Percentiles rank a stretch among this genome's conserved stretches.
Conservation (phyloP, 2,797 vertebrate genomes). For the Eidolon dupreanum region DNA sequence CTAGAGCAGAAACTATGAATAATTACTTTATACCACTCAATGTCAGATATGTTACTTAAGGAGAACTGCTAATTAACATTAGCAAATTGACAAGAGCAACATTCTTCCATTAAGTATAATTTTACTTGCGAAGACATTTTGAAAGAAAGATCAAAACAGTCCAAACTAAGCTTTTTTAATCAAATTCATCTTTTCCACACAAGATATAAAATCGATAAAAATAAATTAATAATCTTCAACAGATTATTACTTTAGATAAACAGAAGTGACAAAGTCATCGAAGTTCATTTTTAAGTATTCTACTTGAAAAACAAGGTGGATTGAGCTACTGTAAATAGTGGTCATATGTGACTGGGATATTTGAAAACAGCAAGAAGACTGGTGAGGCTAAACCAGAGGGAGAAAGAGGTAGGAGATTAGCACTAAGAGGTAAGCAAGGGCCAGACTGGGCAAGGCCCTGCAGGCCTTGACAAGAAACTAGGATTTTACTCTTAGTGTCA, state of each 20-base stretch:
- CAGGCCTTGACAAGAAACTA: neutral
- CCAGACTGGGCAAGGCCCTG: neutral
- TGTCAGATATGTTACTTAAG: neutral
- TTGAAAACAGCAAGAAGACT: neutral
- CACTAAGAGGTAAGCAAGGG: neutral
- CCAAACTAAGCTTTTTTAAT: neutral
- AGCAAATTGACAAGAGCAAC: neutral
- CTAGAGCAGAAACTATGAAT: neutral
- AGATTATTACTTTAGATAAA: neutral
- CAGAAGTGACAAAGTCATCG: neutral
- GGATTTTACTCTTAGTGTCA: neutral
- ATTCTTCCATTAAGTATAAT: neutral
- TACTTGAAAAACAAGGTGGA: neutral
- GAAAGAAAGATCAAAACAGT: conserved; percentile 15
- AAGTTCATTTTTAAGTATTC: neutral
- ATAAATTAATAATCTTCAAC: neutral
- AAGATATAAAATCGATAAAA: neutral
- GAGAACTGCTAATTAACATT: conserved; percentile 8
- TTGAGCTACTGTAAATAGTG: neutral
- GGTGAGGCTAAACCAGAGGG: neutral
- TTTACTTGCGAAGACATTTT: neutral
- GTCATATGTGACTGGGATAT: no score
- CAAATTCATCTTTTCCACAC: neutral
- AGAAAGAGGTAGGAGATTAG: neutral
- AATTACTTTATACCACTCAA: neutral